These are phyloP conservation scores for Aporrectodea caliginosa DNA, from an alignment of 1,140 invertebrate genomes.

Conservation along the genomic window DNA sequence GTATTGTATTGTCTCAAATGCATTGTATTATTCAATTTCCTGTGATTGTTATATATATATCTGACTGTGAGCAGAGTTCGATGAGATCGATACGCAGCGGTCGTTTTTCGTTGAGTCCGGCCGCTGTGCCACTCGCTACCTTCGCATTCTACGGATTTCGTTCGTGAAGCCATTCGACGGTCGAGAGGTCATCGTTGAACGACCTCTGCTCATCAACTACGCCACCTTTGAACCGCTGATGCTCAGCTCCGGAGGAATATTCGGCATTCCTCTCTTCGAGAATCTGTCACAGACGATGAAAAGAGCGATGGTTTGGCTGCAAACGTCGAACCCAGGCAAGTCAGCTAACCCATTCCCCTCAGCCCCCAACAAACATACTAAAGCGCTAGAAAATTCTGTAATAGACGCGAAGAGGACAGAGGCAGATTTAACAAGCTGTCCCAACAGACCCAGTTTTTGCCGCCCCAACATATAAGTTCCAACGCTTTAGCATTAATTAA, in stretches of 20 bases:
- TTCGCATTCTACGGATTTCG: slow-evolving; percentile 18
- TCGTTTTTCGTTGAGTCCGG: slow-evolving; percentile 21
- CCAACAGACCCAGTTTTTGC: too few species aligned
- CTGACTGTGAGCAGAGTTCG: slow-evolving; percentile 8
- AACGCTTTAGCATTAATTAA: background rate
- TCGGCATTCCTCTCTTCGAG: slow-evolving; percentile 25
- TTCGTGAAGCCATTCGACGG: slow-evolving; percentile 13
- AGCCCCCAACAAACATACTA: background rate
- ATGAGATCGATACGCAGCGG: slow-evolving; percentile 20
- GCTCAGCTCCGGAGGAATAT: slow-evolving; percentile 18
- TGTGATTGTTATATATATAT: too few species aligned
- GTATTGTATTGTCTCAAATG: too few species aligned
- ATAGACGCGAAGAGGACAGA: too few species aligned
- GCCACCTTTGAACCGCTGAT: slow-evolving; percentile 22
- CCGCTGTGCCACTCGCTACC: slow-evolving; percentile 14
- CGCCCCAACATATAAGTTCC: background rate
- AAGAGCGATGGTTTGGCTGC: slow-evolving; percentile 26
- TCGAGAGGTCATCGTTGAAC: background rate
- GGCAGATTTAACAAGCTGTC: too few species aligned
- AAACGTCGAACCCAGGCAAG: slow-evolving; percentile 2
- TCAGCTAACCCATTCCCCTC: background rate
- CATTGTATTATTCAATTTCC: too few species aligned
- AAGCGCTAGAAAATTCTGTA: background rate
- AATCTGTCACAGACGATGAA: slow-evolving; percentile 26
- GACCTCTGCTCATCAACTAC: slow-evolving; percentile 7